Evolutionary conservation across 1,140 invertebrate species (phyloP).

Genomic region (Tetranychus cinnabarinus): DNA sequence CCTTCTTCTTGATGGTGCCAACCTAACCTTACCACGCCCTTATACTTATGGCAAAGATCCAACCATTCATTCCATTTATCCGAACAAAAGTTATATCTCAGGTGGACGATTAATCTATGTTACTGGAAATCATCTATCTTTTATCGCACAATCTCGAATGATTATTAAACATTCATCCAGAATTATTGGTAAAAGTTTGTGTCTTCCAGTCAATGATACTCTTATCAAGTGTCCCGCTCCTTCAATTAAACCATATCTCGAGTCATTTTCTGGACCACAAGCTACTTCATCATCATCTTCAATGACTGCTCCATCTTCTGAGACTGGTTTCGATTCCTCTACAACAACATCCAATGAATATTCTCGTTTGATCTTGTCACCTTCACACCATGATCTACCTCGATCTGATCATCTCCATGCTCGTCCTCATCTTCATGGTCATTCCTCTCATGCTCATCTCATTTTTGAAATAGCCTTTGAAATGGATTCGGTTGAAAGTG

Average conservation of each 20-base stretch:
- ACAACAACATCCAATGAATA: too few relatives aligned
- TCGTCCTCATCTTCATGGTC: neutral
- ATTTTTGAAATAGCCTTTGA: slow-evolving; percentile 32
- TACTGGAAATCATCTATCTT: slow-evolving; percentile 68
- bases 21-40: slow-evolving; percentile 38
- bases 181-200: slow-evolving; percentile 28
- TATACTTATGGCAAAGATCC: slow-evolving; percentile 79
- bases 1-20: slow-evolving; percentile 58
- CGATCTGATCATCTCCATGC: neutral
- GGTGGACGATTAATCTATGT: slow-evolving; percentile 81
- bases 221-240: slow-evolving; percentile 90
- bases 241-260: slow-evolving; percentile 26
- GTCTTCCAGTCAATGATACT: slow-evolving; percentile 57
- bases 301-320: neutral
- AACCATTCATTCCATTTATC: slow-evolving; percentile 32
- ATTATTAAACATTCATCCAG: slow-evolving; percentile 42
- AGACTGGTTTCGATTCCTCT: too few relatives aligned
- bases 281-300: neutral
- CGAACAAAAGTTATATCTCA: slow-evolving; percentile 28
- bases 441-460: too few relatives aligned
- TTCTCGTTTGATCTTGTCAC: neutral
- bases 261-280: neutral
- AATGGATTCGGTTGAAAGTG: slow-evolving; percentile 80
- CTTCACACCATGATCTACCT: neutral
- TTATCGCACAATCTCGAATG: slow-evolving; percentile 71